Percentiles rank a stretch among this genome's conserved stretches.
Evolutionary conservation across 2,888 invertebrate genomes (phyloP).

Genomic region (Imbricaverruca yamaguchii): DNA sequence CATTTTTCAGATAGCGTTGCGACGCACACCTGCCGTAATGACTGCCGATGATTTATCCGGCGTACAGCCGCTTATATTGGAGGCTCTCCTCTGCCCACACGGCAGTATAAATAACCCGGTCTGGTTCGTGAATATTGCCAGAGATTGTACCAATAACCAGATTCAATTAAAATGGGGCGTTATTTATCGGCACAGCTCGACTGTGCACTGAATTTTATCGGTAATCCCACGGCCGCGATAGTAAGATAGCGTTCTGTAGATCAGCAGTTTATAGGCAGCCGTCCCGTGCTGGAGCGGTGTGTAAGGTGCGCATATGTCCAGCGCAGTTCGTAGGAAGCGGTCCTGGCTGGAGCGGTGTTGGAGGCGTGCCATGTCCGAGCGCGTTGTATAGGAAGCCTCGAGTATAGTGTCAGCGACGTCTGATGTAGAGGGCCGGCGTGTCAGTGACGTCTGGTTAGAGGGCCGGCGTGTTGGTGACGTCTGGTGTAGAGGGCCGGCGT

Average conservation of each 20-base stretch:
- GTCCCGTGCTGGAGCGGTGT: too few relatives aligned
- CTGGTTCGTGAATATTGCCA: background rate
- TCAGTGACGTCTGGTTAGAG: too few relatives aligned
- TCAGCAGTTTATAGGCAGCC: too few relatives aligned
- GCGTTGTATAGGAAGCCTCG: too few relatives aligned
- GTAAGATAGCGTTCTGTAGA: background rate
- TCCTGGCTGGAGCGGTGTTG: too few relatives aligned
- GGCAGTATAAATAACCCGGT: background rate
- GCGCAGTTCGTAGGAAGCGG: too few relatives aligned
- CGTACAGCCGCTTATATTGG: background rate
- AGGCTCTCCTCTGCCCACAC: background rate
- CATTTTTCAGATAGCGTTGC: conserved; percentile 11
- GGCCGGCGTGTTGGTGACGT: too few relatives aligned
- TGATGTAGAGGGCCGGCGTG: too few relatives aligned
- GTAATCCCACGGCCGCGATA: background rate
- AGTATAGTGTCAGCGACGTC: too few relatives aligned
- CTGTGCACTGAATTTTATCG: background rate
- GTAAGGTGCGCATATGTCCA: too few relatives aligned
- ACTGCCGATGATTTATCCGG: background rate
- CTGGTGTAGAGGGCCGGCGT: too few relatives aligned
- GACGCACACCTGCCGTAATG: background rate
- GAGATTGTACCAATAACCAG: background rate
- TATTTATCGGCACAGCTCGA: background rate
- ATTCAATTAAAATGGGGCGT: conserved; percentile 18
- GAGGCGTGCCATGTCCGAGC: too few relatives aligned